Base-by-base conservation (phyloP, 2,113 vertebrate genomes). In the Rhea pennata region DNA sequence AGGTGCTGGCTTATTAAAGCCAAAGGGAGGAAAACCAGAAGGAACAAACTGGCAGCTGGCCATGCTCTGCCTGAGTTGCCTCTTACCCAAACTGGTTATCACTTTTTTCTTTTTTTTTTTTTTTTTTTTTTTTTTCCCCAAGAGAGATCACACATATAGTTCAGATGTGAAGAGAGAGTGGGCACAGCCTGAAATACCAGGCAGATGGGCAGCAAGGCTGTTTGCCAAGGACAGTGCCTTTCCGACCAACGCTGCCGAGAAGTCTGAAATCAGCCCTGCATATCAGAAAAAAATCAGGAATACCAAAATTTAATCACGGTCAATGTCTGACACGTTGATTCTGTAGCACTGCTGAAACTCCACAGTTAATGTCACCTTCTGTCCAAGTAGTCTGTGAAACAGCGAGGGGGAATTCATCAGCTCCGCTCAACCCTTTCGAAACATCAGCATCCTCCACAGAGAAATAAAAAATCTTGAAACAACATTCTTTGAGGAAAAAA, bases 131-230 rank as follows among this genome's bases (percentile, higher is more conserved):
- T 12, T 36, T 36, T 36, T 36, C 36, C 36, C 36, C 36, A 33
- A 53, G 27, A 76, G 3, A 10, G 3, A 2, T 82, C 22, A 70
- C 19, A 6, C 4, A 53, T 31, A 6, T 26, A 70, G n/a, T 40
- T 75, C 14, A 11, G 62, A 75, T 67, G 48, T 1, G 22, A 69
- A 21, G 39, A 46, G 39, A 46, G 9, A 72, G 13, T 44, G 8
- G 31, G 7, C 16, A 33, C 12, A 61, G 39, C 0, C 8, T 7
- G 5, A 48, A 0, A 36, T 2, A 74, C 17, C 3, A 72, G 21
- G 19, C 3, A 20, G 27, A 1, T 16, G 5, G 15, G 8, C 27
- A 61, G 4, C 16, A 22, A 1, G 74, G 50, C 5, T 69, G 1
- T 42, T 26, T 74, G 22, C 29, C 74, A 39, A 88, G 33, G 42